phyloP scores from a whole-genome alignment of 2,113 vertebrate genomes.

The Macheiramphus alcinus region DNA sequence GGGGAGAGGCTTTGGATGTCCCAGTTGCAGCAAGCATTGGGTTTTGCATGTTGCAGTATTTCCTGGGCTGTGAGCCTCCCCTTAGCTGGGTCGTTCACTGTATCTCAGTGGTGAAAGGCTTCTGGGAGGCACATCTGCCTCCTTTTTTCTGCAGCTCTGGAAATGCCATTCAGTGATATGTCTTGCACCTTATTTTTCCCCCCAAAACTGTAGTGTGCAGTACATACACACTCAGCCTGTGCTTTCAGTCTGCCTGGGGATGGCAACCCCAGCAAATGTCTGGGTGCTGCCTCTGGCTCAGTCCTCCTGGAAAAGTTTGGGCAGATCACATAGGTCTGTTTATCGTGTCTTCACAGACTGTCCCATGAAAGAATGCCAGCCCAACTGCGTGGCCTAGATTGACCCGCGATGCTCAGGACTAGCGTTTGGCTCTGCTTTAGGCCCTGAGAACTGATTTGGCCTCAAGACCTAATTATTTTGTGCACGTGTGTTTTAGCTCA shows the following conservation, averaged over 20 bases:
- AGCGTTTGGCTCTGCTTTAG: background rate
- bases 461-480: background rate
- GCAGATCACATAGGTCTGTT: background rate
- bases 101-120: background rate
- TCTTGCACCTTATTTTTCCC: background rate
- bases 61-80: background rate
- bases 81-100: background rate
- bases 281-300: background rate
- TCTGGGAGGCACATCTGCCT: background rate
- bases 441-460: background rate
- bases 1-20: background rate
- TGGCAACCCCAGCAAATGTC: background rate
- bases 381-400: accelerated
- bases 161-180: background rate
- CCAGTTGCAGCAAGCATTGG: background rate
- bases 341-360: background rate
- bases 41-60: background rate
- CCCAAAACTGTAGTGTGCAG: background rate
- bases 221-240: accelerated
- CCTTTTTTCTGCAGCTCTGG: background rate
- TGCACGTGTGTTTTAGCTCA: background rate
- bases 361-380: background rate
- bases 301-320: background rate
- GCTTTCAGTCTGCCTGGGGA: background rate
- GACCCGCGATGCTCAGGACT: background rate